Base-by-base conservation (phyloP, 2,888 invertebrate genomes). In the Stramonita haemastoma region DNA sequence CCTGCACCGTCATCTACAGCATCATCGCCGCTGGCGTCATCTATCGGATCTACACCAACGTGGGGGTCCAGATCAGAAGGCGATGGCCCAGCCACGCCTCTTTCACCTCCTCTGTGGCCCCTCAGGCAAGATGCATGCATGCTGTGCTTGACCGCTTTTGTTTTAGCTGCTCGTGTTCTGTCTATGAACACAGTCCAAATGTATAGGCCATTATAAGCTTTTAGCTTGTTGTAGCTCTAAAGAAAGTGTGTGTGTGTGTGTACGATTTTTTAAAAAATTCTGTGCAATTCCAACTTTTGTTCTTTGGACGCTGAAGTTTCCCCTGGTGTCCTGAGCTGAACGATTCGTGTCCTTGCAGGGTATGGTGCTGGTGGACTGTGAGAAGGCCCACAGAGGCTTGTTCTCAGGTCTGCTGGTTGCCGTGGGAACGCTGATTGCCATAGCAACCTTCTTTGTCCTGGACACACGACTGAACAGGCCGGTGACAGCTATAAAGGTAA, bases 1-100 rank as follows among this genome's bases (percentile, higher is more conserved):
- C 99, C 0, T 99, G 99, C 96, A 97, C 89, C 36, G 81, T 83
- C 81, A 83, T 83, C 81, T 83, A 83, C 81, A 83, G 81, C 46
- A 22, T 83, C 32, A 99, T 99, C 87, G 99, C 99, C 94, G 99
- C 99, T 0, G 99, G 99, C 60, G 96, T 99, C 91, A 97, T 99
- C 87, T 99, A 99, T 96, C 98, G 99, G 29, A 98, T 99, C 98
- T 99, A 99, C 98, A 98, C 98, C 96, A 98, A 98, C 96, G 94
- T 95, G n/a, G 95, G 95, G 36, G 93, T 93, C 86, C 93, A 93
- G 89, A 92, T 94, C 90, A 93, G 92, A 88, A 94, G 94, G 89
- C 90, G 94, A 73, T 95, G 94, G 95, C 94, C 95, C 15, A 94
- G 94, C 87, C 95, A 94, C 90, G 93, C 93, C 13, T 95, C 95